phyloP scores from a whole-genome alignment of 2,113 vertebrate species.

The Pomatorhinus ruficollis region DNA sequence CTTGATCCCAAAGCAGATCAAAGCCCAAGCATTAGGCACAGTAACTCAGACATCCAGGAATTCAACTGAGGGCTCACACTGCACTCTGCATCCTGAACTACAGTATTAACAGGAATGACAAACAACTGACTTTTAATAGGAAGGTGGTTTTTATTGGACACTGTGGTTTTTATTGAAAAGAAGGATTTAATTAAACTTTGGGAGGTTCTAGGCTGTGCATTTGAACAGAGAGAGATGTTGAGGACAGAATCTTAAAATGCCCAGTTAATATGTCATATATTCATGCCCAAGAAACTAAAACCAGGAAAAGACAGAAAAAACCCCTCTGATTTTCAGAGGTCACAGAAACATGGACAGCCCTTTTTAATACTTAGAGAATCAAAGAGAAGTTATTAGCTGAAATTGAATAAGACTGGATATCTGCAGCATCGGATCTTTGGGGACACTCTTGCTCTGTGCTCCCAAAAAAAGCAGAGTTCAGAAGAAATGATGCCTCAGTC shows the following conservation, averaged over 20 bases:
- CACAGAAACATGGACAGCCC: not conserved
- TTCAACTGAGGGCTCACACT: not conserved
- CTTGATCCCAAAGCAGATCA: not conserved
- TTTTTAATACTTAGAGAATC: not conserved
- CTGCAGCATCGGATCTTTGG: not conserved
- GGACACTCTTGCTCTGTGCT: not conserved
- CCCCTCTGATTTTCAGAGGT: not conserved
- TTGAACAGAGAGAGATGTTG: not conserved
- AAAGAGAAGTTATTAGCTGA: not conserved
- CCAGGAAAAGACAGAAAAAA: not conserved
- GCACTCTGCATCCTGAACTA: not conserved
- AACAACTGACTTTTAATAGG: not conserved
- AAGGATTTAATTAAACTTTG: not conserved
- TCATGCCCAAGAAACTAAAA: not conserved
- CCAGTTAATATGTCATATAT: not conserved
- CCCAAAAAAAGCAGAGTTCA: not conserved
- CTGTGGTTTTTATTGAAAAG: not conserved
- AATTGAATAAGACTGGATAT: not conserved
- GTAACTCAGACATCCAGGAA: not conserved
- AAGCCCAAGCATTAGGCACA: not conserved
- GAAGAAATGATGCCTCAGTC: not conserved
- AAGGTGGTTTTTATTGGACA: not conserved
- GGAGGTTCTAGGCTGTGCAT: not conserved
- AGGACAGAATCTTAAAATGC: not conserved
- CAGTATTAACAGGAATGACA: not conserved